A percentile compares a stretch with the other conserved stretches of the same genome.
Evolutionary conservation across 2,113 vertebrate species (phyloP).

Genomic region (Oreochromis tanganicae): DNA sequence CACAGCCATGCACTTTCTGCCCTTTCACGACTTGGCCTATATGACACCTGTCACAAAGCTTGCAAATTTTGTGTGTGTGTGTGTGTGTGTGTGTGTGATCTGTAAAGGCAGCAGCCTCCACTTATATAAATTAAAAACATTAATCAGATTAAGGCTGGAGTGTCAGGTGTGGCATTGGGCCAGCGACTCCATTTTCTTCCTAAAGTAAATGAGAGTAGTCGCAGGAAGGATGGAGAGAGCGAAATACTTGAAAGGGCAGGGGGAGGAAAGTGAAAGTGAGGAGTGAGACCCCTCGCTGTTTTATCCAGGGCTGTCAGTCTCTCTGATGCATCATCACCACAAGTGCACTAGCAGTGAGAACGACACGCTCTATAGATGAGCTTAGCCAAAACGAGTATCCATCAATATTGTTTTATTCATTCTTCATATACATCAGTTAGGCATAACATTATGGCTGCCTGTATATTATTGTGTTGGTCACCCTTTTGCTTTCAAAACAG

Average conservation of each 20-base stretch:
- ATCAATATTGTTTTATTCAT: neutral
- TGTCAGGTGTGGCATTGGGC: conserved; percentile 67
- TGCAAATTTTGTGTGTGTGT: neutral
- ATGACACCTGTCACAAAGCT: neutral
- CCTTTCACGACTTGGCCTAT: conserved; percentile 1
- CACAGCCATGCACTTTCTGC: neutral
- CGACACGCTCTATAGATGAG: neutral
- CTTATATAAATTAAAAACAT: conserved; percentile 83
- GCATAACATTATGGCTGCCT: neutral
- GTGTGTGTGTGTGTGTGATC: neutral
- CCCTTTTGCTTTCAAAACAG: neutral
- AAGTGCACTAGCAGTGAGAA: neutral
- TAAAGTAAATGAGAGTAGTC: neutral
- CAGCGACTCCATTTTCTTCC: conserved; percentile 63
- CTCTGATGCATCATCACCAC: neutral
- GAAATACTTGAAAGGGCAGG: conserved; percentile 17
- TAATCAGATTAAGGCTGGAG: conserved; percentile 74
- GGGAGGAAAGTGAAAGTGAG: neutral
- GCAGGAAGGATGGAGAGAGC: neutral
- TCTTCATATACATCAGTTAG: neutral
- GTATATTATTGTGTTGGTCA: neutral
- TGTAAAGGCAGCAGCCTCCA: conserved; percentile 41
- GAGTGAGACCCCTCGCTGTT: neutral
- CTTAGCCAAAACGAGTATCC: neutral
- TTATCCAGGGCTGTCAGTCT: neutral